Evolutionary conservation across 2,888 invertebrate species (phyloP).

Genomic region (Matsumyia berberina): DNA sequence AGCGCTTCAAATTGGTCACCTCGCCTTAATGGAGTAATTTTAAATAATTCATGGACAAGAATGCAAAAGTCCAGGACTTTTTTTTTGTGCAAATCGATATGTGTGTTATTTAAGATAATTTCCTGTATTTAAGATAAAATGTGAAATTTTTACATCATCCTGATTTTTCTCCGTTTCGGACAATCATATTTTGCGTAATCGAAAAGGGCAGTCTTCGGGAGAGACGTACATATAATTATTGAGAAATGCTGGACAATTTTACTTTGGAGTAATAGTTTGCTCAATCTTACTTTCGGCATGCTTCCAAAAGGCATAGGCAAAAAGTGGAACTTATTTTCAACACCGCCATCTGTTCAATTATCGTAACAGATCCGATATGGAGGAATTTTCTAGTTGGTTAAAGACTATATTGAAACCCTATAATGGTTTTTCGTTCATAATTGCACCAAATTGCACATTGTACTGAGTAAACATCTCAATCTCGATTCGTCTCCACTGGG

Average conservation of each 20-base stretch:
- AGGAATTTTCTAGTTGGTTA: no score
- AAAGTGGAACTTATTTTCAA: no score
- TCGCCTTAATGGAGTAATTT: constrained; percentile 67
- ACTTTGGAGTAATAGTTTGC: no score
- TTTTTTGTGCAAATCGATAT: constrained; percentile 1
- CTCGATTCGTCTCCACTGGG: no score
- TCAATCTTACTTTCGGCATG: no score
- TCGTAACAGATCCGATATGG: no score
- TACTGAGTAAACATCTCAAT: no score
- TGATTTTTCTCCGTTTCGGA: background rate
- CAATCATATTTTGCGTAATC: constrained; percentile 17
- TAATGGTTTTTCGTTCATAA: no score
- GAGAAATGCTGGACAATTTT: constrained; percentile 1
- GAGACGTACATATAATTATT: constrained; percentile 3
- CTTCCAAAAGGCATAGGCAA: no score
- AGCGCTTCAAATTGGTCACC: constrained; percentile 64
- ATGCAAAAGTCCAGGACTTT: constrained; percentile 13
- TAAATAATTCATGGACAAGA: constrained; percentile 54
- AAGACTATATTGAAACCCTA: no score
- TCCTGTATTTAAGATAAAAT: constrained; percentile 26
- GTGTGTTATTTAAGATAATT: constrained; percentile 63
- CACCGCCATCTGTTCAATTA: no score
- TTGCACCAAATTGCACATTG: no score
- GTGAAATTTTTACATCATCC: constrained; percentile 31
- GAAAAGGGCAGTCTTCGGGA: background rate